These are phyloP conservation scores for Silvanus unidentatus DNA, from an alignment of 2,888 invertebrate genomes.

Conservation along the genomic window DNA sequence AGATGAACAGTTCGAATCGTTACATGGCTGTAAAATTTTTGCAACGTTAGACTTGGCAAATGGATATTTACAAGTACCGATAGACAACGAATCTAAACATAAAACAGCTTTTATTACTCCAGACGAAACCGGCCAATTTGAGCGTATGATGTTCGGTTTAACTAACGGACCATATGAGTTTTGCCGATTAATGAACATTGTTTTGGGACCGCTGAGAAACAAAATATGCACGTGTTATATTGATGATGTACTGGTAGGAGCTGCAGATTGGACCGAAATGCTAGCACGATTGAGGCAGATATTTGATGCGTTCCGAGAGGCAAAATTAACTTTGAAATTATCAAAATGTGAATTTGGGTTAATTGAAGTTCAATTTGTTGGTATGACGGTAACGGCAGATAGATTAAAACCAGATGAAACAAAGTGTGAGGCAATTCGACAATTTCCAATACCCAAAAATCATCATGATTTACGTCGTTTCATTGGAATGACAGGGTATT, in stretches of 20 bases:
- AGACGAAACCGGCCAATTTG: constrained; percentile 10
- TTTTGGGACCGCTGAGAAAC: constrained; percentile 11
- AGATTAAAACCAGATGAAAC: constrained; percentile 25
- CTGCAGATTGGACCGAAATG: constrained; percentile 7
- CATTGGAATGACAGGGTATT: constrained; percentile 24
- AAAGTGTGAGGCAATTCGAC: constrained; percentile 23
- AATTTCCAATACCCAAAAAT: constrained; percentile 26
- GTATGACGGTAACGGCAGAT: constrained; percentile 18
- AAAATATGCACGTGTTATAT: constrained; percentile 12
- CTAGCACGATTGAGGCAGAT: constrained; percentile 13
- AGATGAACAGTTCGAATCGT: constrained; percentile 11
- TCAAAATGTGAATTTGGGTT: constrained; percentile 29
- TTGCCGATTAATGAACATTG: constrained; percentile 7
- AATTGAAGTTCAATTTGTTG: constrained; percentile 27
- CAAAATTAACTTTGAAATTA: constrained; percentile 32
- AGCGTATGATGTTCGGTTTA: constrained; percentile 14
- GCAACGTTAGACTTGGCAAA: constrained; percentile 10
- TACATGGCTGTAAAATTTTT: constrained; percentile 8
- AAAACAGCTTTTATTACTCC: constrained; percentile 35
- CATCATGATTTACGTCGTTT: constrained; percentile 24
- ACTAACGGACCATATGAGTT: constrained; percentile 16
- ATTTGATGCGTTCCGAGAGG: constrained; percentile 18
- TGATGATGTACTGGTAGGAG: constrained; percentile 15
- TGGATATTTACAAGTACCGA: constrained; percentile 14
- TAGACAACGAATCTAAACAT: constrained; percentile 10